A percentile compares a stretch with the other conserved stretches of the same genome.
phyloP scores from a whole-genome alignment of 2,888 invertebrate genomes.

The Lathronympha strigana region DNA sequence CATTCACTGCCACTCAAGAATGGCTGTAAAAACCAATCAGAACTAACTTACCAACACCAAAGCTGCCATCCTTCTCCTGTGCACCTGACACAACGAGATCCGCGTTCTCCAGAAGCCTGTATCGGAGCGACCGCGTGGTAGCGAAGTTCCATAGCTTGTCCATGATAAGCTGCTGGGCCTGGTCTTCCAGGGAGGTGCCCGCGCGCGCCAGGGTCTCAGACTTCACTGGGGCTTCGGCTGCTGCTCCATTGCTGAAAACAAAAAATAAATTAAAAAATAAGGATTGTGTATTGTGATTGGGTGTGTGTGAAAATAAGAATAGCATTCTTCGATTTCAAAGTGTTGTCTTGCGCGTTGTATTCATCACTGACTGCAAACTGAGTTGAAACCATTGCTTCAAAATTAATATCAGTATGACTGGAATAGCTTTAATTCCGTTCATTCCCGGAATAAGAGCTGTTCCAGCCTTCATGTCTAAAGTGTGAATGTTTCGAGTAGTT shows the following conservation, averaged over 20 bases:
- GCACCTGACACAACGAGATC: conserved; percentile 90
- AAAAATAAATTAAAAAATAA: neutral
- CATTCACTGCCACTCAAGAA: no score
- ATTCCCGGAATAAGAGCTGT: no score
- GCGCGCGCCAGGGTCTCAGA: conserved; percentile 84
- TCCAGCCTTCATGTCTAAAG: no score
- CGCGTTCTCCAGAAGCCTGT: conserved; percentile 90
- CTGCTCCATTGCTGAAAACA: conserved; percentile 70
- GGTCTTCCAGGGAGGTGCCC: conserved; percentile 85
- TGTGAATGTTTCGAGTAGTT: no score
- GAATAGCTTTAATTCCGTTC: no score
- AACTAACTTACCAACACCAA: conserved; percentile 84
- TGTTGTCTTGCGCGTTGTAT: no score
- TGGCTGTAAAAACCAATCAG: neutral
- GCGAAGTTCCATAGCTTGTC: conserved; percentile 91
- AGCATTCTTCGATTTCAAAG: no score
- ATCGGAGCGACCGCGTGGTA: conserved; percentile 90
- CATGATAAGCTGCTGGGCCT: conserved; percentile 86
- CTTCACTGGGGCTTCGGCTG: conserved; percentile 75
- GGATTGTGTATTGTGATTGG: no score
- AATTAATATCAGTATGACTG: no score
- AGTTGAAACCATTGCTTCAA: no score
- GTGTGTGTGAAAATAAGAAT: no score
- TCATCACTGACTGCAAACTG: no score
- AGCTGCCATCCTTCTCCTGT: conserved; percentile 86